Evolutionary conservation across 1,140 invertebrate species (phyloP).

Genomic region (Trissolcus basalis): DNA sequence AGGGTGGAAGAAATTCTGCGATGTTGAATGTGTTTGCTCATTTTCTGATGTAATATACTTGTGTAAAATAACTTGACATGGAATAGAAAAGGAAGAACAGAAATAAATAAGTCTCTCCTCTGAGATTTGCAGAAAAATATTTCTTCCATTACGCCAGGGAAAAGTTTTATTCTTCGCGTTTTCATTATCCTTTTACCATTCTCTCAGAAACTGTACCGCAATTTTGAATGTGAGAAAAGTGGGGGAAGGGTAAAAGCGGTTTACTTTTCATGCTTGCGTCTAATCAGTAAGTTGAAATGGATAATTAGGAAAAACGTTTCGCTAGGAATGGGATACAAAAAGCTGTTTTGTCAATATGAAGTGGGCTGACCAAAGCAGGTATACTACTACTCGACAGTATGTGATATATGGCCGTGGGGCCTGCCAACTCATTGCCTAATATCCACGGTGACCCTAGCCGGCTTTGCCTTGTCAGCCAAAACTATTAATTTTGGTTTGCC

Average conservation of each 20-base stretch:
- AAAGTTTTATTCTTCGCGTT: constrained; percentile 19
- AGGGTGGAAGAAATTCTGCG: constrained; percentile 9
- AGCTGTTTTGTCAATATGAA: constrained; percentile 66
- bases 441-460: constrained; percentile 57
- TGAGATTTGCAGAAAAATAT: constrained; percentile 19
- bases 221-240: too few species aligned
- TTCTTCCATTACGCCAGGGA: background rate
- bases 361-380: constrained; percentile 63
- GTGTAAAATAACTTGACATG: constrained; percentile 39
- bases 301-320: too few species aligned
- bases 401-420: constrained; percentile 63
- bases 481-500: constrained; percentile 71
- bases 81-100: constrained; percentile 17
- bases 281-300: too few species aligned
- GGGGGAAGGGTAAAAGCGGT: too few species aligned
- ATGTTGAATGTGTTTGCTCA: constrained; percentile 39
- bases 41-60: constrained; percentile 42
- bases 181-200: constrained; percentile 4
- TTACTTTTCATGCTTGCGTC: background rate
- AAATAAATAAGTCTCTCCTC: constrained; percentile 22
- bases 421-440: constrained; percentile 67
- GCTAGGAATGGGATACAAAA: too few species aligned
- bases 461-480: constrained; percentile 64
- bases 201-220: background rate
- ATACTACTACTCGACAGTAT: constrained; percentile 65